Conservation (phyloP, 2,113 vertebrate species). For the Callipepla squamata region DNA sequence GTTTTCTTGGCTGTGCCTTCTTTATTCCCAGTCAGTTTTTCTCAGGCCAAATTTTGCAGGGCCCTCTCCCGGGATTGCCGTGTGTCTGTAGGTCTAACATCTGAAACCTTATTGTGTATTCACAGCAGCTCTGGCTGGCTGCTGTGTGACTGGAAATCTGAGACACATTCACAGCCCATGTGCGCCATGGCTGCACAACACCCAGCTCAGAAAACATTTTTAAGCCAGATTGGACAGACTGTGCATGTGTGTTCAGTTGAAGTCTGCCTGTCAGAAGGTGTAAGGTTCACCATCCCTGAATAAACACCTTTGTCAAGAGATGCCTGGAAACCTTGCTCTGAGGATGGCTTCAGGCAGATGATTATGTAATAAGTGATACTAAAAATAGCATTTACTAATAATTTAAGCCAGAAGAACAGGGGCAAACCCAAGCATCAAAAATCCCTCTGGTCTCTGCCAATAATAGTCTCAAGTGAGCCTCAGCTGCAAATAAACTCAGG, state of each 20-base stretch:
- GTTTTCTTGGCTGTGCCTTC: neutral
- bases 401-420: neutral
- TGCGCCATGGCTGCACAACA: neutral
- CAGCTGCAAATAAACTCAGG: neutral
- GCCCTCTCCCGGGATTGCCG: neutral
- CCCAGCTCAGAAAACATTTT: slow-evolving; percentile 12
- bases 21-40: neutral
- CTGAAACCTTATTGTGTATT: slow-evolving; percentile 21
- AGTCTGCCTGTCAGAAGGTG: neutral
- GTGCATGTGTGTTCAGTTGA: neutral
- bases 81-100: neutral
- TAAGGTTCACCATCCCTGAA: neutral
- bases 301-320: neutral
- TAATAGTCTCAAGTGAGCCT: neutral
- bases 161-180: slow-evolving; percentile 42
- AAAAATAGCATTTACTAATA: neutral
- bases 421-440: neutral
- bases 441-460: neutral
- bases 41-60: neutral
- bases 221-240: slow-evolving; percentile 9
- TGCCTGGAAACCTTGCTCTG: neutral
- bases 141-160: neutral
- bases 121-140: neutral
- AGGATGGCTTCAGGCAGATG: neutral
- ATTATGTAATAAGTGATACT: neutral